Percentiles rank a stretch among this genome's conserved stretches.
phyloP scores from a whole-genome alignment of 2,888 invertebrate species.

The Lypha dubia region DNA sequence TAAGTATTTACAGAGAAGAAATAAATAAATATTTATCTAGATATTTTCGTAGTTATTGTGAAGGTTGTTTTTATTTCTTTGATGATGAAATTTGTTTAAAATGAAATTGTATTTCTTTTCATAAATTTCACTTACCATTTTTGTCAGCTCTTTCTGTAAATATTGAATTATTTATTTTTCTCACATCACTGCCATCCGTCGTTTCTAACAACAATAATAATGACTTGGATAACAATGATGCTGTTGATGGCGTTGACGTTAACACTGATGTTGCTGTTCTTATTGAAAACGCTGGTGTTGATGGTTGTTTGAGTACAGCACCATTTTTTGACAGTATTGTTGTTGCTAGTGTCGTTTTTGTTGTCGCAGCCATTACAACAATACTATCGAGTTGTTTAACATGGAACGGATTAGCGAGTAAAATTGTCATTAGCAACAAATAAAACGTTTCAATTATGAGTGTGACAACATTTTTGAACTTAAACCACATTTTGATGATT shows the following conservation, averaged over 20 bases:
- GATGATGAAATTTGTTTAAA: not conserved
- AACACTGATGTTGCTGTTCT: constrained; percentile 22
- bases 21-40: no score
- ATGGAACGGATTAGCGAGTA: constrained; percentile 73
- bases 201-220: not conserved
- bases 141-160: constrained; percentile 15
- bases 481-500: constrained; percentile 77
- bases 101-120: not conserved
- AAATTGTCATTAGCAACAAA: constrained; percentile 75
- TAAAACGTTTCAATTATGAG: constrained; percentile 76
- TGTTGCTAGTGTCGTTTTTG: constrained; percentile 59
- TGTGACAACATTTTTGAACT: constrained; percentile 76
- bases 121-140: constrained; percentile 56
- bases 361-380: constrained; percentile 66
- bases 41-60: not conserved
- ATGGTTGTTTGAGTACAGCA: not conserved
- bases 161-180: constrained; percentile 46
- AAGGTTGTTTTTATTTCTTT: not conserved
- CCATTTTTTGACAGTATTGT: constrained; percentile 35
- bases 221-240: constrained; percentile 38
- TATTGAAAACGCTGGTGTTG: constrained; percentile 4
- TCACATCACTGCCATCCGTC: constrained; percentile 5
- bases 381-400: constrained; percentile 74
- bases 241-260: constrained; percentile 34
- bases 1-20: no score